phyloP scores from a whole-genome alignment of 2,888 invertebrate species.

The Torymus auratus region DNA sequence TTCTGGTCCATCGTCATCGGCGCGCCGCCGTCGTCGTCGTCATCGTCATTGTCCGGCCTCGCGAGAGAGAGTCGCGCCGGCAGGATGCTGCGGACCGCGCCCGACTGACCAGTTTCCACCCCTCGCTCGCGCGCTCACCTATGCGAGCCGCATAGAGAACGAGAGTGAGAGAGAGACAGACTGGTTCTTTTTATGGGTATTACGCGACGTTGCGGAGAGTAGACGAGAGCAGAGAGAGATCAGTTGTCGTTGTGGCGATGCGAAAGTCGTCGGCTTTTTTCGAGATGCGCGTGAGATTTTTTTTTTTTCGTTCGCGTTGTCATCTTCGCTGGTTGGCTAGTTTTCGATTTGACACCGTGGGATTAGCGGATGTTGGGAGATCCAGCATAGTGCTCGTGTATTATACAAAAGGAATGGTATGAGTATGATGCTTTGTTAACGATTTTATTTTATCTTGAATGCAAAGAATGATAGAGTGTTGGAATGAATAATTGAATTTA shows the following conservation, averaged over 20 bases:
- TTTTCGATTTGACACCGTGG: neutral
- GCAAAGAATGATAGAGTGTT: too few species aligned
- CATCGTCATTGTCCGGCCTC: constrained; percentile 66
- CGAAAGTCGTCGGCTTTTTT: neutral
- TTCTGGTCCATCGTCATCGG: constrained; percentile 41
- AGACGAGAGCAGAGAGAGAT: constrained; percentile 12
- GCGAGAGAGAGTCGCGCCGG: constrained; percentile 28
- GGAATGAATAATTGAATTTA: too few species aligned
- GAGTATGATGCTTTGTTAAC: too few species aligned
- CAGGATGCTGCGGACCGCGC: constrained; percentile 48
- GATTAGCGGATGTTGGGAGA: neutral
- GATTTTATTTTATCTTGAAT: too few species aligned
- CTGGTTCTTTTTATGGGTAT: constrained; percentile 63
- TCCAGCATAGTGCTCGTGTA: too few species aligned
- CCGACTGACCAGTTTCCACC: constrained; percentile 53
- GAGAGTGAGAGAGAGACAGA: constrained; percentile 49
- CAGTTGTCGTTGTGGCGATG: constrained; percentile 34
- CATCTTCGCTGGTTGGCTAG: too few species aligned
- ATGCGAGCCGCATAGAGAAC: too few species aligned
- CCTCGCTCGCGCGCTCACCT: constrained; percentile 14
- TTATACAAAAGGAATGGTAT: too few species aligned
- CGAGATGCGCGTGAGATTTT: neutral
- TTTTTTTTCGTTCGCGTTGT: constrained; percentile 13
- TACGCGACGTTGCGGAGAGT: neutral
- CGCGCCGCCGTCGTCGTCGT: too few species aligned